phyloP scores from a whole-genome alignment of 92 coral and sea anemone genomes.

The Heliopora coerulea region DNA sequence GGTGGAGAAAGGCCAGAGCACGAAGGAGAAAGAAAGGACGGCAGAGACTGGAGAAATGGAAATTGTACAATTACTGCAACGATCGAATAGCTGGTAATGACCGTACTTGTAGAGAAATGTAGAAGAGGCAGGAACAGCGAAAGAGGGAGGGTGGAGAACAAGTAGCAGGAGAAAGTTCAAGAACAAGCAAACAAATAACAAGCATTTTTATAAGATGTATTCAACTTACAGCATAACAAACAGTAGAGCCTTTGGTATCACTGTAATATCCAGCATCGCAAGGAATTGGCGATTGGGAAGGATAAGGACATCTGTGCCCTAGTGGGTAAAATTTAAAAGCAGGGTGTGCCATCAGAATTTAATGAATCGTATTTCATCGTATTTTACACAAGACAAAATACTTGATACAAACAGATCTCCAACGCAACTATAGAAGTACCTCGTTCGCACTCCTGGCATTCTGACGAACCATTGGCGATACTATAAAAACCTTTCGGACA shows the following conservation, averaged over 20 bases:
- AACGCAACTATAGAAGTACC: conserved; percentile 53
- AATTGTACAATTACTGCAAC: too few relatives aligned
- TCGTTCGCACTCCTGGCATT: conserved; percentile 74
- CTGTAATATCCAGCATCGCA: conserved; percentile 85
- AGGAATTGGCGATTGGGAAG: conserved; percentile 58
- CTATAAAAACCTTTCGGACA: conserved; percentile 87
- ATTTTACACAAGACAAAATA: too few relatives aligned
- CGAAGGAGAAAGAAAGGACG: too few relatives aligned
- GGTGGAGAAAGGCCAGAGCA: too few relatives aligned
- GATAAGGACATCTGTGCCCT: conserved; percentile 82
- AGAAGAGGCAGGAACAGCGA: too few relatives aligned
- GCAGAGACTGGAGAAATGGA: too few relatives aligned
- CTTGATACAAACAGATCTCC: too few relatives aligned
- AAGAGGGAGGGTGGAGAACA: too few relatives aligned
- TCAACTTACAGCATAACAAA: conserved; percentile 71
- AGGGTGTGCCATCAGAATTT: too few relatives aligned
- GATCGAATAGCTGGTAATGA: too few relatives aligned
- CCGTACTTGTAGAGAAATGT: too few relatives aligned
- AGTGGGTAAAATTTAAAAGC: background rate
- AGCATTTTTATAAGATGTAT: background rate
- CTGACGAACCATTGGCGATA: conserved; percentile 53
- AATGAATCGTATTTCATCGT: too few relatives aligned
- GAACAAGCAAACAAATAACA: background rate
- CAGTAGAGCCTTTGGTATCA: conserved; percentile 63
- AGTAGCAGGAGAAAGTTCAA: background rate